These are phyloP conservation scores for Aplysina aerophoba DNA, from an alignment of 37 sponge, comb jelly and placozoan genomes.

Conservation along the genomic window DNA sequence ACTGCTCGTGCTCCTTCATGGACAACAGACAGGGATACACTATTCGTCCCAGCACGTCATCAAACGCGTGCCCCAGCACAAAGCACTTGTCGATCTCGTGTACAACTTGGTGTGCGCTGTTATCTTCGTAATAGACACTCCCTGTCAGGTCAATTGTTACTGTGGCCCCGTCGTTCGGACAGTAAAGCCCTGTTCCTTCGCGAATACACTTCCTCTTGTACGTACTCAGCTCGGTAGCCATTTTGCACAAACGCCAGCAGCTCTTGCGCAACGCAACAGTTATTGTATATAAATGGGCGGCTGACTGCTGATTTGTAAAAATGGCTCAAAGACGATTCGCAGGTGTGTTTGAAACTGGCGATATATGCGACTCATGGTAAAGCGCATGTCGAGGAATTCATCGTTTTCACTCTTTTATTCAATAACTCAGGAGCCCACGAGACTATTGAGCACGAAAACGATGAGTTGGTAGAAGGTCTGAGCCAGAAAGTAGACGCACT, in stretches of 20 bases:
- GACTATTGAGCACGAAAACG: conserved; percentile 80
- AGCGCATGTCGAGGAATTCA: no score
- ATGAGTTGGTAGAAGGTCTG: conserved; percentile 67
- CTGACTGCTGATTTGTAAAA: no score
- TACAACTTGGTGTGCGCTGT: neutral
- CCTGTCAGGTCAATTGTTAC: conserved; percentile 47
- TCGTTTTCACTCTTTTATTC: no score
- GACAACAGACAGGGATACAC: conserved; percentile 33
- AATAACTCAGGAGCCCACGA: conserved; percentile 48
- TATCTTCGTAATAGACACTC: neutral
- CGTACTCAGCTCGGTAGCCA: neutral
- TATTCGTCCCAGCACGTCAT: neutral
- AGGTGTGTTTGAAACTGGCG: no score
- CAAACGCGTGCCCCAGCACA: conserved; percentile 29
- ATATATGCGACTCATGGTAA: no score
- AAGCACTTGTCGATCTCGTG: neutral
- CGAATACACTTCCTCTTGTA: neutral
- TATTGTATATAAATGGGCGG: neutral
- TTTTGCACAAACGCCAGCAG: neutral
- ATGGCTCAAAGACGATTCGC: no score
- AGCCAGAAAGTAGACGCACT: conserved; percentile 67
- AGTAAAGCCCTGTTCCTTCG: conserved; percentile 41
- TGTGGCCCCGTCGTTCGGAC: conserved; percentile 43
- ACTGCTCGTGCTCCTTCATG: conserved; percentile 52
- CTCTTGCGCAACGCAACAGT: neutral